Evolutionary conservation across 2,113 vertebrate genomes (phyloP).

Genomic region (Tupaia tana): DNA sequence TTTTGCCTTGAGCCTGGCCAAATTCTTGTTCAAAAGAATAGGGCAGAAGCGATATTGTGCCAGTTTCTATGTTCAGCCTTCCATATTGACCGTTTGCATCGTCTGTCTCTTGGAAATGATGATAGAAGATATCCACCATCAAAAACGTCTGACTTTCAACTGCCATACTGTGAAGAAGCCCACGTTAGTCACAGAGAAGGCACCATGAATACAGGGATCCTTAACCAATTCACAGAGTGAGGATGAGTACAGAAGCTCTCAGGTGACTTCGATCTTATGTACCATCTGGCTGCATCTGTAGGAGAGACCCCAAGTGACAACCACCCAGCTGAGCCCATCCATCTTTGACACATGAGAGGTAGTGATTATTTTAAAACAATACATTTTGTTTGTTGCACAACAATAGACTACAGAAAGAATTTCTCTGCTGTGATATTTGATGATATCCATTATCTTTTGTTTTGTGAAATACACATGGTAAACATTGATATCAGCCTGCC

Average conservation of each 20-base stretch:
- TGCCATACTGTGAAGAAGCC: not conserved
- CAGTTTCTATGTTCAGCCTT: not conserved
- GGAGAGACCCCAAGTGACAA: not conserved
- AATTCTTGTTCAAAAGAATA: not conserved
- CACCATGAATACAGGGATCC: not conserved
- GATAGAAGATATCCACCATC: not conserved
- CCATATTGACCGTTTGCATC: not conserved
- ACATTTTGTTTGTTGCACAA: not conserved
- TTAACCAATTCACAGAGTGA: not conserved
- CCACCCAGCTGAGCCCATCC: not conserved
- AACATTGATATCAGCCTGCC: not conserved
- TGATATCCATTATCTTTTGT: not conserved
- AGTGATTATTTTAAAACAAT: not conserved
- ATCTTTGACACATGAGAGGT: not conserved
- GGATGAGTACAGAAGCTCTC: not conserved
- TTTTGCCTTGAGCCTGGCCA: not conserved
- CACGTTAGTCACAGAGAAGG: not conserved
- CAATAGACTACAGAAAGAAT: not conserved
- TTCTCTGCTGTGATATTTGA: not conserved
- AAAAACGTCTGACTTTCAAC: not conserved
- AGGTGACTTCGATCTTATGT: not conserved
- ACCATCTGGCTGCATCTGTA: not conserved
- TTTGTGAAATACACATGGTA: not conserved
- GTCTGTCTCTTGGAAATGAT: not conserved
- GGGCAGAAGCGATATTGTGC: not conserved